Evolutionary conservation across 2,797 vertebrate genomes (phyloP).

Genomic region (Gymnoscopelus microlampas): DNA sequence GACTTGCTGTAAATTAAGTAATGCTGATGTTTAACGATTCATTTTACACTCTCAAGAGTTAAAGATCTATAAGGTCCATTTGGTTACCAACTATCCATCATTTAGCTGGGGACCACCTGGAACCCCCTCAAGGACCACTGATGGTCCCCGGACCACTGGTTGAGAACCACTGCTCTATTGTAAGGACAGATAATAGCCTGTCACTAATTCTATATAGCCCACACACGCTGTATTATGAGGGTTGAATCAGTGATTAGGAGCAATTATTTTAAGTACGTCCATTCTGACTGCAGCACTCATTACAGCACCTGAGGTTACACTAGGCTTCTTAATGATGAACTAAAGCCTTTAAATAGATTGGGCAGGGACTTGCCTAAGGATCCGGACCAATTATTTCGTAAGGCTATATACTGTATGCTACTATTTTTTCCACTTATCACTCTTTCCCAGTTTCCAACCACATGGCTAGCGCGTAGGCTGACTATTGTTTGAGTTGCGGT

Average conservation of each 20-base stretch:
- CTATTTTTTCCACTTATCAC: neutral
- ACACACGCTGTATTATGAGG: neutral
- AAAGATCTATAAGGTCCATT: too few species aligned
- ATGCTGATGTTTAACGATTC: too few species aligned
- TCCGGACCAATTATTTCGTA: slow-evolving; percentile 24
- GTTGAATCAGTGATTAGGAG: slow-evolving; percentile 21
- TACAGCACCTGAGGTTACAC: slow-evolving; percentile 14
- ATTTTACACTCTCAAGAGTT: too few species aligned
- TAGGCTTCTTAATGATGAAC: slow-evolving; percentile 17
- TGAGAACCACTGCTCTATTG: too few species aligned
- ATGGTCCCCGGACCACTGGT: too few species aligned
- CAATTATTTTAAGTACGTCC: slow-evolving; percentile 38
- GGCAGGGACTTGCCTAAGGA: neutral
- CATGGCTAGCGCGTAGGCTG: neutral
- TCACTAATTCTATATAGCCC: too few species aligned
- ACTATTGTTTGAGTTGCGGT: neutral
- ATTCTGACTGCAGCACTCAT: slow-evolving; percentile 21
- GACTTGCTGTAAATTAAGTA: too few species aligned
- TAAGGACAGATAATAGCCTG: too few species aligned
- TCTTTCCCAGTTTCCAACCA: neutral
- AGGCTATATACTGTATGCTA: neutral
- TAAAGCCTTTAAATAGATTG: slow-evolving; percentile 34
- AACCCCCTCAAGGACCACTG: too few species aligned
- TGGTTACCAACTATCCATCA: too few species aligned
- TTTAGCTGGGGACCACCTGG: too few species aligned